Base-by-base conservation (phyloP, 64 coral and sea anemone species). In the Orbicella faveolata region DNA sequence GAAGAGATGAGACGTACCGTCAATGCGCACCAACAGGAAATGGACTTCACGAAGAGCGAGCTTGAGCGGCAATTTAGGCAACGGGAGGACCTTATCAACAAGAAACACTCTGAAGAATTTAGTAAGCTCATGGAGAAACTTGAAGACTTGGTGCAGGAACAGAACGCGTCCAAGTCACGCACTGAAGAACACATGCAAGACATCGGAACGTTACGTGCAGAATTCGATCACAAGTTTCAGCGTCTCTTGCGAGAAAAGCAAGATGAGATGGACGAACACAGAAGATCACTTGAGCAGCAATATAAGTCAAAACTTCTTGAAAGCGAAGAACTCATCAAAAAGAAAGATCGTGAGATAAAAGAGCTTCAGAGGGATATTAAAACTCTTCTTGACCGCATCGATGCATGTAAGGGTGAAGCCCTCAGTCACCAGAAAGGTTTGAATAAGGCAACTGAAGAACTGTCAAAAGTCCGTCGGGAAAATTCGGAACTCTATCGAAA, bases 151-250 rank as follows among this genome's bases (percentile, higher is more conserved):
- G 63, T 97, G 15, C 88, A 81, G 36, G 76, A 94, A 91, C 92
- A 97, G 63, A 97, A 97, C 61, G 88, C 81, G 23, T 97, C 95
- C 9, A 97, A 94, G 73, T 79, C 89, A 9, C 79, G 93, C 62
- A 97, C 92, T 17, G 84, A 97, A 63, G 90, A 90, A 10, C 95
- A 97, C 74, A 97, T 94, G 95, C 59, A 91, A 37, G 95, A 93
- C 63, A 90, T 97, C 30, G 90, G 86, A 54, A 68, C 76, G 16
- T 65, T 97, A 14, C 85, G 95, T 75, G 33, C 81, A 33, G 92
- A 97, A 68, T 93, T 97, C 84, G 95, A 91, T 30, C 88, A 78
- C 30, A 97, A 92, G 75, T 63, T 97, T 26, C 92, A 93, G 35
- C 88, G 88, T 5, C 73, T 97, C 36, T 73, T 83, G 16, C 89